A percentile compares a stretch with the other conserved stretches of the same genome.
Conservation (phyloP, 2,888 invertebrate species). For the Megalurothrips usitatus region DNA sequence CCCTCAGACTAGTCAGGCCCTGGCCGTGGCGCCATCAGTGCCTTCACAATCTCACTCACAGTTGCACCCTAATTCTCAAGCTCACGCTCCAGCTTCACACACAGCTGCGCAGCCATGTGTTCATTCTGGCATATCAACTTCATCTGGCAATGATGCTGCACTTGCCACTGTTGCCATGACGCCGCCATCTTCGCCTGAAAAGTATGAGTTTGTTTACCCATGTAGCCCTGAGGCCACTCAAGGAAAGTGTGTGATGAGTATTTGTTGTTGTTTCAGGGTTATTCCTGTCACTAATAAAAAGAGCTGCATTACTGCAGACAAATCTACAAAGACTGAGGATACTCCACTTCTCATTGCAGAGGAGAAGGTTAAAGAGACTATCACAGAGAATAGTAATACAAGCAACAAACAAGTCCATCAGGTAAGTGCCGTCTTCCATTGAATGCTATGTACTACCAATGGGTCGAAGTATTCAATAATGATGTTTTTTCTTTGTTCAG, state of each 20-base stretch:
- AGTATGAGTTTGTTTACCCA: conserved; percentile 47
- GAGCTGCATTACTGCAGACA: conserved; percentile 56
- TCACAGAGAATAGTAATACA: background rate
- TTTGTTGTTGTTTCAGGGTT: conserved; percentile 41
- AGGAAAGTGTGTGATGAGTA: background rate
- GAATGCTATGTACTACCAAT: conserved; percentile 37
- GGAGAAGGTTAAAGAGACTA: conserved; percentile 35
- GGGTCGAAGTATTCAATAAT: background rate
- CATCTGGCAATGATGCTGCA: conserved; percentile 31
- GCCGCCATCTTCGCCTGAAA: conserved; percentile 59
- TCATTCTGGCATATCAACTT: conserved; percentile 20
- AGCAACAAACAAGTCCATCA: conserved; percentile 3
- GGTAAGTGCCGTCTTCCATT: conserved; percentile 19
- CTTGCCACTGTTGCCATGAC: conserved; percentile 42
- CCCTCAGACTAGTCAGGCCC: conserved; percentile 15
- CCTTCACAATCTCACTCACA: conserved; percentile 8
- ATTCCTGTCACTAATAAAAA: conserved; percentile 46
- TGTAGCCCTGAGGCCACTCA: background rate
- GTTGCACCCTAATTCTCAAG: conserved; percentile 9
- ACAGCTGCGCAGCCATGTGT: conserved; percentile 14
- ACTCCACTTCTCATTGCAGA: conserved; percentile 42
- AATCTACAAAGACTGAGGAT: conserved; percentile 66
- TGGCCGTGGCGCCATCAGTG: background rate
- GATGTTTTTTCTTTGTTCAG: background rate
- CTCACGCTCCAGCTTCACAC: conserved; percentile 7